Evolutionary conservation across 2,797 vertebrate genomes (phyloP).

Genomic region (Hydrophis major): DNA sequence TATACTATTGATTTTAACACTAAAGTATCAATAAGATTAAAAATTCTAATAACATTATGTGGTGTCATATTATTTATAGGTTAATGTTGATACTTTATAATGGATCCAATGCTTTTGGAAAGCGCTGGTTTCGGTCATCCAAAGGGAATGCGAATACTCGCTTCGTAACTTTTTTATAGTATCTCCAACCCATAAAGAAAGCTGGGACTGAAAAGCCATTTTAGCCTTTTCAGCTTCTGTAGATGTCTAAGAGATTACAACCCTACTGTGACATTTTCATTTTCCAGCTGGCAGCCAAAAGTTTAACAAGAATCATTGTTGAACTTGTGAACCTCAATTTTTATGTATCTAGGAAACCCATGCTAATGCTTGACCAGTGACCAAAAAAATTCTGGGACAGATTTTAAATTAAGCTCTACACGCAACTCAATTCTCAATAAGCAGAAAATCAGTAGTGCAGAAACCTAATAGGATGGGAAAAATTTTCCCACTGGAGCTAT

Average conservation of each 20-base stretch:
- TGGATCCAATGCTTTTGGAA: not conserved
- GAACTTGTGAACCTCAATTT: not conserved
- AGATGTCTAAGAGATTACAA: not conserved
- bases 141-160: not conserved
- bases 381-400: not conserved
- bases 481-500: not conserved
- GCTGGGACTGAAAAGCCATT: not conserved
- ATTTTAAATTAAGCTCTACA: not conserved
- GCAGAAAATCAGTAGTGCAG: not conserved
- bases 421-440: not conserved
- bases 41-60: not conserved
- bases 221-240: not conserved
- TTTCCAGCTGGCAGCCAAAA: not conserved
- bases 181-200: not conserved
- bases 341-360: not conserved
- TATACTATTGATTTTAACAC: not conserved
- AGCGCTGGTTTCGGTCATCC: not conserved
- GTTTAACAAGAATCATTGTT: not conserved
- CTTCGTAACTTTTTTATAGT: not conserved
- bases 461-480: not conserved
- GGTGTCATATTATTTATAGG: not conserved
- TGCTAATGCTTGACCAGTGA: not conserved
- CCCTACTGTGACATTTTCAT: not conserved
- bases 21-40: not conserved
- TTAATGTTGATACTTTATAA: not conserved